Conservation (phyloP, 2,888 invertebrate species). For the Scaeva pyrastri region DNA sequence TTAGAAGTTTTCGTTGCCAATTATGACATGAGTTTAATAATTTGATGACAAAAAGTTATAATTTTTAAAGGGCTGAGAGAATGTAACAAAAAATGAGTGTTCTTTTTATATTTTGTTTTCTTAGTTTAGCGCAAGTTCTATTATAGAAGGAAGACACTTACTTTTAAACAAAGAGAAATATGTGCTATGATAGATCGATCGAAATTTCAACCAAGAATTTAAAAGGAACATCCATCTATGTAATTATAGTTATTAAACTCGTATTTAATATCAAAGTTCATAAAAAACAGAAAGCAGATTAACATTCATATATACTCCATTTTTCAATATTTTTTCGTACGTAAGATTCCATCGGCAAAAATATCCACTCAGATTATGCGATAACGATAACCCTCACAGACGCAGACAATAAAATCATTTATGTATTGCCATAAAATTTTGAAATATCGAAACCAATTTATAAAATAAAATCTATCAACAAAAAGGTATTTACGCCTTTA, state of each 20-base stretch:
- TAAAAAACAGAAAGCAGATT: too few species aligned
- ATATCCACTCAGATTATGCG: constrained; percentile 7
- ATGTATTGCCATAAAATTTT: constrained; percentile 42
- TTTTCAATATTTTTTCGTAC: background rate
- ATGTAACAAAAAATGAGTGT: background rate
- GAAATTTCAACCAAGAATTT: too few species aligned
- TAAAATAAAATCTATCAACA: constrained; percentile 51
- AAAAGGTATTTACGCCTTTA: constrained; percentile 46
- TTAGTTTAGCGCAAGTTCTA: too few species aligned
- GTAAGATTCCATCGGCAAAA: constrained; percentile 27
- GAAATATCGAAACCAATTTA: constrained; percentile 8
- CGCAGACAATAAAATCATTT: constrained; percentile 33
- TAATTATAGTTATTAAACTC: too few species aligned
- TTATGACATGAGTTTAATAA: constrained; percentile 29
- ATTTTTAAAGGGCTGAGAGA: background rate
- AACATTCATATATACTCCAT: too few species aligned
- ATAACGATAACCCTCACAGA: background rate
- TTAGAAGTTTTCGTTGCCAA: constrained; percentile 67
- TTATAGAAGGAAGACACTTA: too few species aligned
- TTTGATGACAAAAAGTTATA: background rate
- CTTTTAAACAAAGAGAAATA: too few species aligned
- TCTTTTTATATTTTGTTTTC: background rate
- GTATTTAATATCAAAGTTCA: too few species aligned
- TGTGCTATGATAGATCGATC: too few species aligned
- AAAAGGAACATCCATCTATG: too few species aligned